Percentiles rank a stretch among this genome's conserved stretches.
Evolutionary conservation across 2,797 vertebrate species (phyloP).

Genomic region (Pteropus rufus): DNA sequence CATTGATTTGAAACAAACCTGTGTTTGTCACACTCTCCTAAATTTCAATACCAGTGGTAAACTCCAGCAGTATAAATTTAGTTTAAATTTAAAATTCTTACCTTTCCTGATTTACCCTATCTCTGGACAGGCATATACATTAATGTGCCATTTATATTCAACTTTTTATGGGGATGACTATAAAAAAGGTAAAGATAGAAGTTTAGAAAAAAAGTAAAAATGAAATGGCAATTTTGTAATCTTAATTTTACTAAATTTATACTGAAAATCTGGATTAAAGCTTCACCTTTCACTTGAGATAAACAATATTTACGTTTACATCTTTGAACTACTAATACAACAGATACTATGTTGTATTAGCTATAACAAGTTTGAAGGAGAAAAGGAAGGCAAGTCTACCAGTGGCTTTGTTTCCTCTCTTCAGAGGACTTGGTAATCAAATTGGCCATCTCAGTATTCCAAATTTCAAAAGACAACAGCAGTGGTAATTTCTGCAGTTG

Average conservation of each 20-base stretch:
- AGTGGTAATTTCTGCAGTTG: neutral
- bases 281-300: neutral
- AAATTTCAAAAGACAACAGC: constrained; percentile 24
- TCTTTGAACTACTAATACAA: neutral
- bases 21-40: neutral
- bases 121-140: neutral
- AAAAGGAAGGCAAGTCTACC: neutral
- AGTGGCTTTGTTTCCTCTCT: neutral
- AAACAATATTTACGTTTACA: constrained; percentile 1
- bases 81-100: constrained; percentile 19
- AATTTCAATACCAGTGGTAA: constrained; percentile 16
- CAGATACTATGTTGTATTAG: neutral
- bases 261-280: neutral
- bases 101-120: neutral
- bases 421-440: neutral
- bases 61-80: neutral
- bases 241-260: constrained; percentile 2
- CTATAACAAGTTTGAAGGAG: neutral
- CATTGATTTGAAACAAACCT: neutral
- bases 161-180: neutral
- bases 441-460: neutral
- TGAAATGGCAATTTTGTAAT: neutral
- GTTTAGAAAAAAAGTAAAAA: neutral
- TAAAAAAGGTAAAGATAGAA: neutral
- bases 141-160: neutral